Evolutionary conservation across 2,797 vertebrate species (phyloP), one percentile per base, ranked within the genome.

Genomic region (Trachops cirrhosus): DNA sequence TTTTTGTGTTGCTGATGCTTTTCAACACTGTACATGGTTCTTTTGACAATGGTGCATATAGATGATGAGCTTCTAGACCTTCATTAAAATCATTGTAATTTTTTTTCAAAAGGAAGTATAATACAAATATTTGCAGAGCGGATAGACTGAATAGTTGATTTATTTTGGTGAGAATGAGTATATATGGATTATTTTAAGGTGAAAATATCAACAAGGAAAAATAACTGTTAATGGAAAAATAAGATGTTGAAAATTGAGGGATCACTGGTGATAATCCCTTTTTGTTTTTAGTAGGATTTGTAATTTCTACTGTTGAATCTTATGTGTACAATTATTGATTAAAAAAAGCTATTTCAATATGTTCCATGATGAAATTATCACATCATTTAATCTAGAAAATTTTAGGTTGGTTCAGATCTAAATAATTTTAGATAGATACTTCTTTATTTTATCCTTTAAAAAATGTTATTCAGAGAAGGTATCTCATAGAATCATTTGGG

Each of bases 141-240:
- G 50, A 64, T 34, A 64, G 19, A 50, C 2, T 29, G 6, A 29
- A n/a, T n/a, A 57, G 41, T 88, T 90, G 54, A 95, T 96, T 94
- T 92, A 32, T 87, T 97, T 92, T 95, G 59, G 22, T 64, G 64
- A 37, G 67, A 57, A 95, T 96, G 86, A 96, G 48, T 57, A 86
- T 77, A 24, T 79, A 22, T 54, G 4, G 90, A 71, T 87, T 46
- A 87, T 0, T 5, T 96, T 12, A 96, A 97, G 93, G 73, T 37
- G 64, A 91, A 32, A 96, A 95, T 96, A 80, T 44, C 88, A 96
- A 92, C 14, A 29, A 75, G 82, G 75, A 92, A 97, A 96, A 48
- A 67, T 84, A 73, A 77, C 37, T 44, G 57, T 54, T 94, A 79
- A 77, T 50, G 5, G 12, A 93, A 96, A 91, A 92, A 26, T 3